phyloP scores from a whole-genome alignment of 2,888 invertebrate species.

The Plebejus melissa region DNA sequence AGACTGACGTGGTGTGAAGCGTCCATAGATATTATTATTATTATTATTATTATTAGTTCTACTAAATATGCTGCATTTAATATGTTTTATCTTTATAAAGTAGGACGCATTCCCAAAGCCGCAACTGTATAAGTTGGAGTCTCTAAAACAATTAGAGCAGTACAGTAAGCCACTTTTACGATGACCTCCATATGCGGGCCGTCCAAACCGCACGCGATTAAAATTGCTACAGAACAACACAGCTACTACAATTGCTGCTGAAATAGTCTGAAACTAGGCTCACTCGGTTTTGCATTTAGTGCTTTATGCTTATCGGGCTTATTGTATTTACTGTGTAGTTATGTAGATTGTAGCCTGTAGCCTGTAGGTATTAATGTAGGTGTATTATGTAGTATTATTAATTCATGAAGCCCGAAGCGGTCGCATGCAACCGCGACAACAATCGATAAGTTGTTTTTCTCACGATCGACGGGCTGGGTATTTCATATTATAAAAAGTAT shows the following conservation, averaged over 20 bases:
- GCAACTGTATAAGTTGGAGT: conserved; percentile 52
- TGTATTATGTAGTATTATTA: too few relatives aligned
- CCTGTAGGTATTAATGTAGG: too few relatives aligned
- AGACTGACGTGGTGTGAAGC: too few relatives aligned
- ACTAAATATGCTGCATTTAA: not conserved
- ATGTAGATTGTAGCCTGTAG: not conserved
- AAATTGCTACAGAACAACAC: conserved; percentile 58
- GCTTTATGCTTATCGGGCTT: not conserved
- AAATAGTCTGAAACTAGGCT: conserved; percentile 48
- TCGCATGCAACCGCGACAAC: too few relatives aligned
- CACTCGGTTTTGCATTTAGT: conserved; percentile 11
- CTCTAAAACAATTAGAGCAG: conserved; percentile 65
- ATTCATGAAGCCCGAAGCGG: too few relatives aligned
- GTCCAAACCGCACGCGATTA: conserved; percentile 68
- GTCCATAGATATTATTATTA: too few relatives aligned
- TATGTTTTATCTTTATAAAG: conserved; percentile 3
- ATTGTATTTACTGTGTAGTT: not conserved
- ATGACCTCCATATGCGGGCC: conserved; percentile 61
- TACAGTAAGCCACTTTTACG: conserved; percentile 59
- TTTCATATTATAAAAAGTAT: too few relatives aligned
- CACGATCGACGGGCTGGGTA: too few relatives aligned
- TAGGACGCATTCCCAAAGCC: conserved; percentile 34
- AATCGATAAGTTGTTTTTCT: too few relatives aligned
- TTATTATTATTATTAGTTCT: too few relatives aligned
- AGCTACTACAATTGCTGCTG: conserved; percentile 47